Percentiles rank a stretch among this genome's conserved stretches.
Evolutionary conservation across 1,140 invertebrate genomes (phyloP).

Genomic region (Bradynema listronoti): DNA sequence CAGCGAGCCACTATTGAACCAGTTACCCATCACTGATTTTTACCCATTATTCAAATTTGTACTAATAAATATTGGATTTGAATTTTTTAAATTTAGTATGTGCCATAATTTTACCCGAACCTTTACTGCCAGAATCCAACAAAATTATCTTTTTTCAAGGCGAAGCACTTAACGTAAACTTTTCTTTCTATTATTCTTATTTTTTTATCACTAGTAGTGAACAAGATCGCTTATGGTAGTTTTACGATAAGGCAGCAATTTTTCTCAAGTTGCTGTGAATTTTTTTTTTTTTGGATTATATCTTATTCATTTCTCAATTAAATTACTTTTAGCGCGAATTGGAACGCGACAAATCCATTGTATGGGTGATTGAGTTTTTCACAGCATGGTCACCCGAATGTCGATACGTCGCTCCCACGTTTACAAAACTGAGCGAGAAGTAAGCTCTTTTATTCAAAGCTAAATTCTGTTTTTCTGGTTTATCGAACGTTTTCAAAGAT

Average conservation of each 20-base stretch:
- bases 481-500: conserved; percentile 59
- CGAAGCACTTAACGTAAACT: conserved; percentile 62
- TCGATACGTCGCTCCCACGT: conserved; percentile 82
- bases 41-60: no score
- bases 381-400: conserved; percentile 83
- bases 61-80: no score
- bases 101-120: conserved; percentile 80
- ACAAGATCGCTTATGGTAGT: no score
- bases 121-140: conserved; percentile 80
- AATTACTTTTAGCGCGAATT: conserved; percentile 72
- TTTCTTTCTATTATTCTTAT: no score
- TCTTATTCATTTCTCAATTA: no score
- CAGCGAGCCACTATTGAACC: no score
- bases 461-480: conserved; percentile 13
- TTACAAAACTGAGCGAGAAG: conserved; percentile 75
- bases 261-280: no score
- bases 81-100: no score
- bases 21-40: conserved; percentile 20
- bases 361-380: conserved; percentile 87
- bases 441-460: conserved; percentile 63
- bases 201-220: no score
- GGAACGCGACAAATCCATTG: conserved; percentile 68
- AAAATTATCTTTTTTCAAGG: conserved; percentile 76
- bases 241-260: no score
- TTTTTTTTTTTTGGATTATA: no score